Conservation (phyloP, 2,797 vertebrate genomes). For the Ispidina picta region DNA sequence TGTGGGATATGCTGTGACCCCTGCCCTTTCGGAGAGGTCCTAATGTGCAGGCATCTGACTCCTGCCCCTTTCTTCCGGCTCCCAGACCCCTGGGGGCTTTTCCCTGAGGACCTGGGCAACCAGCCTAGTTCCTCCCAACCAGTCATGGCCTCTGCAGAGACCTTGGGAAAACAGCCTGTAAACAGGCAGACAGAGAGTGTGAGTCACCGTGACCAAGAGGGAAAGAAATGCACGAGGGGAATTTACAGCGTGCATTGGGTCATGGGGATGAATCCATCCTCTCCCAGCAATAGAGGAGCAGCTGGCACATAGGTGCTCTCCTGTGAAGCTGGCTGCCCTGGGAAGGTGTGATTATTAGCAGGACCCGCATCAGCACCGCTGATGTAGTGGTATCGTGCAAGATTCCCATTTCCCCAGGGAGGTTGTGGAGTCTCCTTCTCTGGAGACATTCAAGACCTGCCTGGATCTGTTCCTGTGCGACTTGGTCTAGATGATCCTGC, state of each 20-base stretch:
- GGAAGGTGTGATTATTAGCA: background rate
- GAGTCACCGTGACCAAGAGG: slow-evolving; percentile 45
- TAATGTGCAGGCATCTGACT: rapidly evolving
- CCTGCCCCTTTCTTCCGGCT: background rate
- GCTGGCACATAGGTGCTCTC: background rate
- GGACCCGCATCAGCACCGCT: too few species aligned
- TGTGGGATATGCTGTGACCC: background rate
- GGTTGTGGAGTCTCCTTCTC: too few species aligned
- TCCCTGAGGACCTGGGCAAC: background rate
- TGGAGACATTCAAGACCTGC: too few species aligned
- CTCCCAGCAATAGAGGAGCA: background rate
- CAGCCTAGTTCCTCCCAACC: background rate
- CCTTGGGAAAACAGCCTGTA: slow-evolving; percentile 49
- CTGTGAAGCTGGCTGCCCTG: background rate
- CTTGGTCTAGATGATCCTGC: too few species aligned
- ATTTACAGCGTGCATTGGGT: background rate
- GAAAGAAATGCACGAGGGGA: slow-evolving; percentile 26
- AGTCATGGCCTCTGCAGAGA: background rate
- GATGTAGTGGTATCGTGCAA: too few species aligned
- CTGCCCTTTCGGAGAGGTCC: background rate
- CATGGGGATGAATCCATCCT: background rate
- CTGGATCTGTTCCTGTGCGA: too few species aligned
- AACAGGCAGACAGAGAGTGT: slow-evolving; percentile 48
- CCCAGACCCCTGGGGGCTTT: background rate
- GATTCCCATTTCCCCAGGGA: too few species aligned